Percentiles rank a stretch among this genome's conserved stretches.
Conservation (phyloP, 2,797 vertebrate genomes). For the Fratercula arctica region DNA sequence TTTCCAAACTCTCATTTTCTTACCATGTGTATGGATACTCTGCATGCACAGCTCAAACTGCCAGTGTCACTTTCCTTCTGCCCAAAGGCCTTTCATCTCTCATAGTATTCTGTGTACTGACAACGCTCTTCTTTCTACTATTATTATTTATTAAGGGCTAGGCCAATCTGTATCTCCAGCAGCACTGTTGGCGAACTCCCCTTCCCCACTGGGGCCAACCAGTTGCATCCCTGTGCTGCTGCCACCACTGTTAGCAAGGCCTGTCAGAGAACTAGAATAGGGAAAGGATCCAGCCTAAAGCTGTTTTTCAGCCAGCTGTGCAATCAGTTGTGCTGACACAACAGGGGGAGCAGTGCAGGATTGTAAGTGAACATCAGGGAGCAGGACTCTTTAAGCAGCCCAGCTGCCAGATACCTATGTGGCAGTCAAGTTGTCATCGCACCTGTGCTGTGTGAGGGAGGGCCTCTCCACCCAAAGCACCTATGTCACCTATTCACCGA, state of each 20-base stretch:
- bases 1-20: not conserved
- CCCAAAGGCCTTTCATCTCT: not conserved
- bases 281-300: not conserved
- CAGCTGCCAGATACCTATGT: fast-evolving
- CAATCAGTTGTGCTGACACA: not conserved
- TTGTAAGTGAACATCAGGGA: not conserved
- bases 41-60: not conserved
- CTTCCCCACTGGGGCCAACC: not conserved
- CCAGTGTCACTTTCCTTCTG: not conserved
- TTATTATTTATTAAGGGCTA: not conserved
- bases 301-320: not conserved
- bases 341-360: not conserved
- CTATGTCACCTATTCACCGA: not conserved
- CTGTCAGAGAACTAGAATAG: not conserved
- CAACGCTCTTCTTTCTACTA: not conserved
- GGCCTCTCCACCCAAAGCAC: not conserved
- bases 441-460: not conserved
- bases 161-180: not conserved
- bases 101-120: not conserved
- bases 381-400: not conserved
- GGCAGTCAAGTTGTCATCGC: not conserved
- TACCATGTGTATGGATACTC: not conserved
- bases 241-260: not conserved
- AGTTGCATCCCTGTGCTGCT: not conserved
- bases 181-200: not conserved